Conservation (phyloP, 2,888 invertebrate species). For the Acleris literana region DNA sequence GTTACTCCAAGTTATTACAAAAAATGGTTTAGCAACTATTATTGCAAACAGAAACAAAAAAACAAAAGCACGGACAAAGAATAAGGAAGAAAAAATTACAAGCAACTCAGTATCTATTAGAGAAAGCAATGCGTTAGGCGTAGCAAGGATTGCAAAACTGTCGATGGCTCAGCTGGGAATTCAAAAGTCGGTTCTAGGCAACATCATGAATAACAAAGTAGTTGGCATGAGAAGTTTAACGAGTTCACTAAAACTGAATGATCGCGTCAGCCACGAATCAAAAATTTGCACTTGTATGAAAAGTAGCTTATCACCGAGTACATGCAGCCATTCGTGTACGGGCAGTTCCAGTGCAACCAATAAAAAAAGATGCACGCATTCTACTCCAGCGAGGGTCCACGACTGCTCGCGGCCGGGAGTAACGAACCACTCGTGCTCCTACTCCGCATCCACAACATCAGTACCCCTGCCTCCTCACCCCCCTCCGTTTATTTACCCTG, state of each 20-base stretch:
- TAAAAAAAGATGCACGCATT: slow-evolving; percentile 43
- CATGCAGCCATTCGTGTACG: slow-evolving; percentile 46
- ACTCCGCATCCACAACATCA: slow-evolving; percentile 11
- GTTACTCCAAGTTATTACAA: slow-evolving; percentile 46
- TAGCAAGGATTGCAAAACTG: slow-evolving; percentile 18
- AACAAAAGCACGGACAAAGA: slow-evolving; percentile 13
- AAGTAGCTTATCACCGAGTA: slow-evolving; percentile 39
- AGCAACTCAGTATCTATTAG: slow-evolving; percentile 2
- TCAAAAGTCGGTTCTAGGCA: slow-evolving; percentile 14
- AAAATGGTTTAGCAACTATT: slow-evolving; percentile 47
- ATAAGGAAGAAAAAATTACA: slow-evolving; percentile 10
- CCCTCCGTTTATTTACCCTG: slow-evolving; percentile 43
- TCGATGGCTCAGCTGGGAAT: slow-evolving; percentile 37
- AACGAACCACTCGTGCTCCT: slow-evolving; percentile 33
- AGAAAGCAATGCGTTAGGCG: neutral
- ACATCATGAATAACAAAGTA: slow-evolving; percentile 49
- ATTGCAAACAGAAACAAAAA: slow-evolving; percentile 42
- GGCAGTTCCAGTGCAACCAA: slow-evolving; percentile 29
- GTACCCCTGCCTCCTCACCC: slow-evolving; percentile 1
- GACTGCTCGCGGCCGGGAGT: slow-evolving; percentile 42
- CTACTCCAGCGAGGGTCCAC: slow-evolving; percentile 28
- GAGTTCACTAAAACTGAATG: slow-evolving; percentile 27
- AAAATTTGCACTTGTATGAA: slow-evolving; percentile 53
- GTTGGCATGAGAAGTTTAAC: slow-evolving; percentile 63
- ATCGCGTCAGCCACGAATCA: neutral